Conservation (phyloP, 37 sponge, comb jelly and placozoan species). For the Agelas oroides region DNA sequence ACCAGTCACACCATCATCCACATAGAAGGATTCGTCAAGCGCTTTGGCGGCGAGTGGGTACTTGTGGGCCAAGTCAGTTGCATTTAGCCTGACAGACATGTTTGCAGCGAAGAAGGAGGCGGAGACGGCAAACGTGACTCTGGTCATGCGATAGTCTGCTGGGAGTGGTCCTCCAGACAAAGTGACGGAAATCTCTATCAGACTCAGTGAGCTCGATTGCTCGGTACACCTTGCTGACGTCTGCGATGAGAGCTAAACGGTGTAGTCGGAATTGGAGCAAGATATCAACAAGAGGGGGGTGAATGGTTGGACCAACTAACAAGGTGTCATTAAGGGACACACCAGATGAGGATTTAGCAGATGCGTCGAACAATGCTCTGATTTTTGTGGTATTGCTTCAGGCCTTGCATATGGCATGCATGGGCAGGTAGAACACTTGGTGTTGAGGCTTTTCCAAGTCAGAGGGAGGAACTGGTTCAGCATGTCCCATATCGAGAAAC, state of each 20-base stretch:
- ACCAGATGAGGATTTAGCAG: too few species aligned
- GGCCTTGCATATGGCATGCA: too few species aligned
- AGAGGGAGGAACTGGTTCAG: background rate
- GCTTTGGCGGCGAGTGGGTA: too few species aligned
- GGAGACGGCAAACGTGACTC: slow-evolving; percentile 20
- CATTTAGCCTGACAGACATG: slow-evolving; percentile 6
- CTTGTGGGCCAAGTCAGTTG: background rate
- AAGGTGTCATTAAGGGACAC: too few species aligned
- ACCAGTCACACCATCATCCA: slow-evolving; percentile 4
- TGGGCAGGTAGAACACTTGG: too few species aligned
- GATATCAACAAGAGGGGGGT: slow-evolving; percentile 3
- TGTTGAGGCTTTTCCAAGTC: too few species aligned
- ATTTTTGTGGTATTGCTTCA: too few species aligned
- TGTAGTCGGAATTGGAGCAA: slow-evolving; percentile 17
- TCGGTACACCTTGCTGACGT: slow-evolving; percentile 2
- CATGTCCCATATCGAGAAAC: too few species aligned
- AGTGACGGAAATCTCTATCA: slow-evolving; percentile 15
- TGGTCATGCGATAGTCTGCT: slow-evolving; percentile 14
- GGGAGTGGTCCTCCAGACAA: slow-evolving; percentile 21
- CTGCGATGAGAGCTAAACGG: slow-evolving; percentile 5
- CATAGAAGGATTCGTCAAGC: too few species aligned
- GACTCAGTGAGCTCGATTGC: slow-evolving; percentile 1
- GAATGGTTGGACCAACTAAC: too few species aligned
- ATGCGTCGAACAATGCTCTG: too few species aligned
- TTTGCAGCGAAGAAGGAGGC: slow-evolving; percentile 10